Conservation (phyloP, 2,888 invertebrate genomes). For the Tetanocera ferruginea region DNA sequence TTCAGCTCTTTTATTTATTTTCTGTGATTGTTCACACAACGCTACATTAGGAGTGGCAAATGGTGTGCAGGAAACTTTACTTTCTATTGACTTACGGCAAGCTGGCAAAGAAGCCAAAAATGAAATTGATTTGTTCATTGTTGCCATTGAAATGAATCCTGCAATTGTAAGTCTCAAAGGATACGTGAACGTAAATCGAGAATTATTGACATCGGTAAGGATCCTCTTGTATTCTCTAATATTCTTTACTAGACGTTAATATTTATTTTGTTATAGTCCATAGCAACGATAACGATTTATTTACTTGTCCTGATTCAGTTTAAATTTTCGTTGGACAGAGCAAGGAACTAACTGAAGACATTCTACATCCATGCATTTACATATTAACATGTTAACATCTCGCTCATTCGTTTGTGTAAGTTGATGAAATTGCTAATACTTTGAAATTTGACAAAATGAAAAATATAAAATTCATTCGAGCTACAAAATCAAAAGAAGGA, state of each 20-base stretch:
- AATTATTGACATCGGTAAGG: constrained; percentile 76
- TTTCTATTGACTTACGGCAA: constrained; percentile 74
- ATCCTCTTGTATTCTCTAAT: too few relatives aligned
- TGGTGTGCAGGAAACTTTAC: constrained; percentile 75
- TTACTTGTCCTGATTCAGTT: constrained; percentile 78
- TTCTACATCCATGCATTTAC: too few relatives aligned
- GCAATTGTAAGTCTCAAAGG: constrained; percentile 78
- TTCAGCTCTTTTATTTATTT: constrained; percentile 74
- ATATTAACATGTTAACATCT: too few relatives aligned
- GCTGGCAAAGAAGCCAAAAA: constrained; percentile 75
- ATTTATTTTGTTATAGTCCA: constrained; percentile 71
- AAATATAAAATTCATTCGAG: too few relatives aligned
- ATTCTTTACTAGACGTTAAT: neutral
- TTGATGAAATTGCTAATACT: too few relatives aligned
- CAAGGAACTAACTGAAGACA: neutral
- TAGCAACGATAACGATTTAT: constrained; percentile 77
- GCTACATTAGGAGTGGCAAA: constrained; percentile 76
- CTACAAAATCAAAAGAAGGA: too few relatives aligned
- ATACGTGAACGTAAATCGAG: constrained; percentile 77
- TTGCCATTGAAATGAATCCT: constrained; percentile 79
- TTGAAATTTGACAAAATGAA: too few relatives aligned
- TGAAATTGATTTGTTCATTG: constrained; percentile 79
- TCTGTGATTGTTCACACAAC: constrained; percentile 78
- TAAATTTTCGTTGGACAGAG: constrained; percentile 72
- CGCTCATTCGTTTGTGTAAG: too few relatives aligned